Evolutionary conservation across 2,113 vertebrate species (phyloP).

Genomic region (Chaenogobius annularis): DNA sequence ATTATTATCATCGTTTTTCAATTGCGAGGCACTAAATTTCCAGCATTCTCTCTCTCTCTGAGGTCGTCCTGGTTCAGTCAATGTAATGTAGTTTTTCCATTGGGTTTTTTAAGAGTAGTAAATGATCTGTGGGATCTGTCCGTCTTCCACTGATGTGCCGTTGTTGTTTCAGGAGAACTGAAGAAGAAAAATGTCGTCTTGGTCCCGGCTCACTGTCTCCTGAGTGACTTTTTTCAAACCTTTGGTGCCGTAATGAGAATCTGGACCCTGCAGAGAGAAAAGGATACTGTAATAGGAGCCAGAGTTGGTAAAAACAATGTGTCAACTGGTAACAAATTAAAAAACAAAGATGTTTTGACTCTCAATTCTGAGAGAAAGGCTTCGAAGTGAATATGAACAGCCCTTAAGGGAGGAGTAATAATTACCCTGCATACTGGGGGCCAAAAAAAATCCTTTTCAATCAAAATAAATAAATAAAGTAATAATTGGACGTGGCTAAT

Average conservation of each 20-base stretch:
- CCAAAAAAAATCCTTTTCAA: too few species aligned
- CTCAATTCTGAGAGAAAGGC: too few species aligned
- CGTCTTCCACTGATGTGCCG: conserved; percentile 94
- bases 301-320: too few species aligned
- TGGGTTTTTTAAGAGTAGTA: conserved; percentile 82
- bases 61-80: conserved; percentile 51
- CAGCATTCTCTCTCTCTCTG: conserved; percentile 23
- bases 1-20: neutral
- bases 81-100: neutral
- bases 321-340: too few species aligned
- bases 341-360: too few species aligned
- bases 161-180: conserved; percentile 94
- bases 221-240: conserved; percentile 90
- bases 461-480: too few species aligned
- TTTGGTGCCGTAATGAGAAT: conserved; percentile 95
- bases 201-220: conserved; percentile 83
- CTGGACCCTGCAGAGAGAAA: conserved; percentile 81
- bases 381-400: too few species aligned
- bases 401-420: too few species aligned
- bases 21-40: conserved; percentile 55
- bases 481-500: too few species aligned
- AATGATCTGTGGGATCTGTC: conserved; percentile 96
- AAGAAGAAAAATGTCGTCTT: conserved; percentile 93
- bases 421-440: too few species aligned
- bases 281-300: neutral